Base-by-base conservation (phyloP, 1,140 invertebrate species). In the Helicoverpa zea region DNA sequence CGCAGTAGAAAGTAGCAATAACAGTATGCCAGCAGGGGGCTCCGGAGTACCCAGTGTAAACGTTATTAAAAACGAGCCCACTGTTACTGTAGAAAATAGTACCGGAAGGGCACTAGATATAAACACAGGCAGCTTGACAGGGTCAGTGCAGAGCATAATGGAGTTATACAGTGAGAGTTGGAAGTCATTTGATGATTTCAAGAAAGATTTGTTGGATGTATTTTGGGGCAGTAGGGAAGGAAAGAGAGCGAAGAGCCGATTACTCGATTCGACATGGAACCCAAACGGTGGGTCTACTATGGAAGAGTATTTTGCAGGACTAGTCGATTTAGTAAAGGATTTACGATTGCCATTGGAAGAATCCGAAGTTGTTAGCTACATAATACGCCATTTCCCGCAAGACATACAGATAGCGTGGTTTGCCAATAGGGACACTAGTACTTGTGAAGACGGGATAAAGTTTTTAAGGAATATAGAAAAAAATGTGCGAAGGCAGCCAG, bases 211-310 rank as follows among this genome's bases (percentile, higher is more conserved):
- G 5, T n/a, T 83, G 0, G 18, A 51, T 3, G 74, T 76, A 10
- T 85, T 80, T 77, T 85, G 84, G 82, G 84, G 84, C 1, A 76
- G 80, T 29, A 52, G 49, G 9, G 84, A 83, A 51, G 80, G 83
- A 81, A 75, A 49, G 80, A 56, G 13, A 77, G 23, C 58, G 75
- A 49, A 85, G 78, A 14, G 68, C 61, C 23, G 58, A 4, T 29
- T 61, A 11, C 18, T 61, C 11, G 58, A 29, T 4, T 61, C 58
- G 18, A 5, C 64, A n/a, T 18, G 66, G 68, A 49, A 81, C 43
- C 14, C 18, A 9, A 61, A 61, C 2, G 58, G 58, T 82, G 82
- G 82, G 51, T 82, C 43, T 10, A 43, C 18, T 43, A n/a, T 61
- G 58, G 12, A 78, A 77, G 29, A 35, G 43, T 30, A 58, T 43